A percentile compares a stretch with the other conserved stretches of the same genome.
phyloP scores from a whole-genome alignment of 2,113 vertebrate genomes.

The Marmota monax region DNA sequence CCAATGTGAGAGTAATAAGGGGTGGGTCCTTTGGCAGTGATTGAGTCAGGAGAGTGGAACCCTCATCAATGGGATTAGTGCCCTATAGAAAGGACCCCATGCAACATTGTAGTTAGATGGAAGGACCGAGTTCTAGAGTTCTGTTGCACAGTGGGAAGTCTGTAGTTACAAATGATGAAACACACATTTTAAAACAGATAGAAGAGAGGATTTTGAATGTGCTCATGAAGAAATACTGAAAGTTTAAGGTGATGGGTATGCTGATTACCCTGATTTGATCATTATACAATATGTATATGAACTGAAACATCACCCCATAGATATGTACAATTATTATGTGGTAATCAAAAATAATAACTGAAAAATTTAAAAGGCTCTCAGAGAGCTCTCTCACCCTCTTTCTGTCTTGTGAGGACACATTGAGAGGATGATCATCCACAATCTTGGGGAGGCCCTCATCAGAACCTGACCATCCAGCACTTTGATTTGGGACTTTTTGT shows the following conservation, averaged over 20 bases:
- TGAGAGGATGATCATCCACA: neutral
- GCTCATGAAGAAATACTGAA: neutral
- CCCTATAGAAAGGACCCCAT: neutral
- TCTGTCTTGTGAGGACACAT: neutral
- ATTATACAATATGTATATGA: neutral
- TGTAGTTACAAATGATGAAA: neutral
- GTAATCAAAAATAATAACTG: neutral
- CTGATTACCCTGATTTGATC: neutral
- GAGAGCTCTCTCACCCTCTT: neutral
- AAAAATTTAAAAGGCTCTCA: neutral
- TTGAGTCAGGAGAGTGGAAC: neutral
- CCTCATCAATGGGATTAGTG: neutral
- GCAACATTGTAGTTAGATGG: neutral
- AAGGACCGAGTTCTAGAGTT: neutral
- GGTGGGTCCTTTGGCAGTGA: neutral
- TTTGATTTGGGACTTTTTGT: neutral
- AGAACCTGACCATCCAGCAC: neutral
- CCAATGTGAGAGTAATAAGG: neutral
- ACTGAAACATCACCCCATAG: neutral
- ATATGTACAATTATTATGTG: neutral
- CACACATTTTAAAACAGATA: neutral
- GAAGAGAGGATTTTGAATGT: neutral
- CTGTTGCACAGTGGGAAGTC: too few relatives aligned
- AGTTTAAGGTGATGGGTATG: neutral
- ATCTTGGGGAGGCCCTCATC: neutral